These are phyloP conservation scores for Cryptoleucopteryx plumbea DNA, from an alignment of 2,113 vertebrate genomes.

Conservation along the genomic window DNA sequence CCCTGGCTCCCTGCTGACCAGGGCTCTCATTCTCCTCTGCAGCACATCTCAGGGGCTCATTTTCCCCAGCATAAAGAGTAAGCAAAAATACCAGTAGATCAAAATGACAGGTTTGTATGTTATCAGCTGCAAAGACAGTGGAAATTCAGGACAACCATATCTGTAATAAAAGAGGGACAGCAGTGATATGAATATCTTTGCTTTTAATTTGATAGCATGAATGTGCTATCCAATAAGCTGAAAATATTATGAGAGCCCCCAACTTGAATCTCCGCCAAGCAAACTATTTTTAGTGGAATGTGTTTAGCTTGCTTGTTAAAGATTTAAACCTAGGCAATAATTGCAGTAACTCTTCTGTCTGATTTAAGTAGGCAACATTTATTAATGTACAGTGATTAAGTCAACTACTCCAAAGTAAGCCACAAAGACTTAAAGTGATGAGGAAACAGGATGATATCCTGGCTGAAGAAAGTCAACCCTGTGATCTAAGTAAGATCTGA, in stretches of 20 bases:
- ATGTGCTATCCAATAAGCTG: not conserved
- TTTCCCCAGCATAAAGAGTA: not conserved
- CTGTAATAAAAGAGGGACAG: not conserved
- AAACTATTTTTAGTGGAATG: not conserved
- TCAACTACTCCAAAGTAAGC: not conserved
- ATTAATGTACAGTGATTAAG: not conserved
- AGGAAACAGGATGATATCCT: not conserved
- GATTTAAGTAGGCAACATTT: not conserved
- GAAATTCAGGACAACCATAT: not conserved
- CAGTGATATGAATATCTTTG: not conserved
- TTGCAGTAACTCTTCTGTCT: not conserved
- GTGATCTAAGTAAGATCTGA: not conserved
- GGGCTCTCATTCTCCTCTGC: not conserved
- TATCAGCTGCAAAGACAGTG: not conserved
- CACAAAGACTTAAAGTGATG: not conserved
- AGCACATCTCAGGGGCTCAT: not conserved
- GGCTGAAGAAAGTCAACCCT: not conserved
- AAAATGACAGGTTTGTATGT: not conserved
- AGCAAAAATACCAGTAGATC: not conserved
- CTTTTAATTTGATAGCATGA: not conserved
- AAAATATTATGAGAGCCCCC: not conserved
- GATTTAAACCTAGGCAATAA: slow-evolving; percentile 9
- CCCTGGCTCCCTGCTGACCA: not conserved
- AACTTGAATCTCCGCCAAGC: not conserved
- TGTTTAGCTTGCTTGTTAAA: not conserved